Evolutionary conservation across 2,888 invertebrate species (phyloP), one percentile per base, ranked within the genome.

Genomic region (Dilophus febrilis): DNA sequence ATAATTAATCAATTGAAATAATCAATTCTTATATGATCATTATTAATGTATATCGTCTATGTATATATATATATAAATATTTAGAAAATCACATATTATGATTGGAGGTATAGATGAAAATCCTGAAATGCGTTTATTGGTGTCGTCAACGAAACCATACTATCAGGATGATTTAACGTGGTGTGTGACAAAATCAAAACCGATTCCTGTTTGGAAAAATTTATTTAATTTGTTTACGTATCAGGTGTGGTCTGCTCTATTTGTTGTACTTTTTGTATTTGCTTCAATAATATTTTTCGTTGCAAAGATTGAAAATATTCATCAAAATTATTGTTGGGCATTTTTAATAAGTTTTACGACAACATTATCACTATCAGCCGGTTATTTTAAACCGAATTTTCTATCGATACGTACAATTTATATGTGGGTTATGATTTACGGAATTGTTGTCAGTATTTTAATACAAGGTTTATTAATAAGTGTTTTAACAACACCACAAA

Each of bases 101-200:
- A 50, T 61, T 11, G 61, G 61, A 3, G 61, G 61, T 33, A 52
- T 61, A 4, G 56, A 54, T 35, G 58, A 61, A 45, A 62, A 61
- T 44, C 58, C 59, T 6, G 53, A 50, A 40, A 50, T 58, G 1
- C 56, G 54, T 19, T 52, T 55, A 33, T 51, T 49, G 12, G 48
- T 58, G 0, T 56, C 59, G 29, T 53, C 57, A 18, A 53, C 55
- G 7, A 53, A 55, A 4, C 53, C 60, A 0, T 61, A 61, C 40
- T 52, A 55, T 30, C 59, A 61, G 47, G 61, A 61, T 40, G 61
- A 61, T 37, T 46, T 61, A 3, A 61, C 61, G 1, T 61, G 59
- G 61, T 61, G 61, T 41, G 59, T 61, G 33, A 50, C 55, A 2
- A 54, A 47, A 40, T 58, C 61, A 0, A 49, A 51, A 10, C 48